Evolutionary conservation across 2,113 vertebrate species (phyloP).

Genomic region (Vulpes vulpes): DNA sequence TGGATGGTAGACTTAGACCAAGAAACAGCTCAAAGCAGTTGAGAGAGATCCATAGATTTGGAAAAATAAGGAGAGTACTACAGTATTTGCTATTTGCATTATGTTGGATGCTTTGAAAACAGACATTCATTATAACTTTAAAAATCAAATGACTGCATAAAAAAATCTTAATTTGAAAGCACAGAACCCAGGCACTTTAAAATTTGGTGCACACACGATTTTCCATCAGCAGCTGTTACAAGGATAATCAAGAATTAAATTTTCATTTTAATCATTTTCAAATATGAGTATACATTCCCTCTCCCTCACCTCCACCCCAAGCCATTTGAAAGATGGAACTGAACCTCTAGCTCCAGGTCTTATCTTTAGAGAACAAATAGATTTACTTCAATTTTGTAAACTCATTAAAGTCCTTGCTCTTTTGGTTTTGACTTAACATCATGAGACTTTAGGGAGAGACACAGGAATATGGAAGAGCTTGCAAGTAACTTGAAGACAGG

Average conservation of each 20-base stretch:
- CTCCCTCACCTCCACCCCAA: constrained; percentile 53
- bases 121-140: constrained; percentile 69
- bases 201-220: constrained; percentile 81
- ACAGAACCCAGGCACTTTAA: constrained; percentile 80
- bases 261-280: constrained; percentile 86
- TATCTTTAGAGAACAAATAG: constrained; percentile 70
- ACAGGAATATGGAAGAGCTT: not conserved
- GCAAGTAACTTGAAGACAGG: constrained; percentile 22
- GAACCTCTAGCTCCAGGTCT: constrained; percentile 55
- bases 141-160: constrained; percentile 82
- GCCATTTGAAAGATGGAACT: constrained; percentile 73
- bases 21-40: not conserved
- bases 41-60: not conserved
- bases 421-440: not conserved
- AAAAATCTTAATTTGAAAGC: constrained; percentile 80
- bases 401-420: constrained; percentile 66
- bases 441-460: not conserved
- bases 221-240: constrained; percentile 82
- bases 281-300: constrained; percentile 67
- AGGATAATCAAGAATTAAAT: constrained; percentile 86
- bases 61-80: constrained; percentile 55
- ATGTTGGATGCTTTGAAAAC: constrained; percentile 69
- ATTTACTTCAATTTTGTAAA: constrained; percentile 77
- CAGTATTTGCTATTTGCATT: constrained; percentile 67
- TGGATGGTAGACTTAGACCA: not conserved